These are phyloP conservation scores for Drosophila subobscura DNA, from an alignment of 1,140 invertebrate genomes.

Conservation along the genomic window DNA sequence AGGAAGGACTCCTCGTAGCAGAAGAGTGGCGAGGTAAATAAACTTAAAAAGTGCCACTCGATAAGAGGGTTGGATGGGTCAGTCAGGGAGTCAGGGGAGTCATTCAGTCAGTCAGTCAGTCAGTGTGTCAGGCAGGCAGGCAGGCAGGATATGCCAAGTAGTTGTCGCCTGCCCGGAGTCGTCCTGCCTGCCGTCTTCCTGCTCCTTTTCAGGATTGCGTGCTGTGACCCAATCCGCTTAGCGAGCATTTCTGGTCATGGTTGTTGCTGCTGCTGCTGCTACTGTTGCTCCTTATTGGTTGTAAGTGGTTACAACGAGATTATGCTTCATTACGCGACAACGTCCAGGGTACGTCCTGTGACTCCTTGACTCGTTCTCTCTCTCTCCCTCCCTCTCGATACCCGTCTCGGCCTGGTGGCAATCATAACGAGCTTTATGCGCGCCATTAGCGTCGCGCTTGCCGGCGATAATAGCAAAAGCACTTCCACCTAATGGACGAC, in stretches of 20 bases:
- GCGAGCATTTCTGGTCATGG: conserved; percentile 26
- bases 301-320: conserved; percentile 77
- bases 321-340: conserved; percentile 75
- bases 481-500: conserved; percentile 74
- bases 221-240: conserved; percentile 73
- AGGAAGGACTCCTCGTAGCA: background rate
- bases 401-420: conserved; percentile 46
- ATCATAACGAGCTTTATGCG: conserved; percentile 78
- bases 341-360: conserved; percentile 2
- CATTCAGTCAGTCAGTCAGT: conserved; percentile 35
- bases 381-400: conserved; percentile 15
- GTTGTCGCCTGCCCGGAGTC: conserved; percentile 52
- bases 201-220: conserved; percentile 43
- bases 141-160: conserved; percentile 73
- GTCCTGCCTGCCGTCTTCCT: conserved; percentile 20
- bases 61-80: conserved; percentile 25
- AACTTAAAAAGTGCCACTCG: conserved; percentile 75
- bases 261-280: conserved; percentile 25
- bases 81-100: conserved; percentile 19
- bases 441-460: conserved; percentile 71
- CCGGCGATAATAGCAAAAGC: conserved; percentile 72
- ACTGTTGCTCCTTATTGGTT: conserved; percentile 72
- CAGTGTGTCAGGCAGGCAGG: conserved; percentile 54
- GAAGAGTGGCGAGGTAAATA: conserved; percentile 72
- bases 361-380: no score